Base-by-base conservation (phyloP, 2,888 invertebrate species). In the Sminthurides aquaticus region DNA sequence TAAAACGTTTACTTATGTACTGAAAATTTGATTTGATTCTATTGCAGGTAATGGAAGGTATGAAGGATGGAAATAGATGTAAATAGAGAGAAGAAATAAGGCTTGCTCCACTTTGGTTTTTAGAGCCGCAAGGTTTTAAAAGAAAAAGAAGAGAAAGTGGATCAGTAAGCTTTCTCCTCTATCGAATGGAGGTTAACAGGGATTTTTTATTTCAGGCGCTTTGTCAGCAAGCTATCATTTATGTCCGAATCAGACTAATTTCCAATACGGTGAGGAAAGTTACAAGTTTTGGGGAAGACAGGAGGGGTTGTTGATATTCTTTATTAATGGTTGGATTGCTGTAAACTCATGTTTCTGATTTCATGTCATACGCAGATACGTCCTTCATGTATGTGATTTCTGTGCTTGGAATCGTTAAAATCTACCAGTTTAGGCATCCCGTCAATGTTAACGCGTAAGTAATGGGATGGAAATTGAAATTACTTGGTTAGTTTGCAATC, bases 361-460 rank as follows among this genome's bases (percentile, higher is more conserved):
- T 27, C 20, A 22, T 29, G 18, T 58, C 27, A 29, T n/a, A 56
- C n/a, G n/a, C 77, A 83, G 83, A 84, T 75, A 83, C 83, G 0
- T 80, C 83, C 1, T 83, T 82, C 73, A 84, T 84, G 83, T 84
- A 83, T 76, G 80, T 83, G 62, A 82, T 83, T 60, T 81, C 82
- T 3, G 81, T 81, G 68, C 76, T 84, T 61, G 79, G 80, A 69
- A 81, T 83, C 77, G 76, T 84, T 66, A 82, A 82, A 76, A 80
- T 84, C 65, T 84, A 82, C 74, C 82, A 84, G 75, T 80, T 79
- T 8, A 49, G 66, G 11, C 66, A 66, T 54, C 66, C 66, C 3
- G 66, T 66, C n/a, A 58, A 66, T 29, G 57, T 66, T n/a, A 66
- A 62, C 26, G 66, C 62, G 66, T 66, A 62, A 66, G 58, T 34